Evolutionary conservation across 2,797 vertebrate species (phyloP).

Genomic region (Enteromius fasciolatus): DNA sequence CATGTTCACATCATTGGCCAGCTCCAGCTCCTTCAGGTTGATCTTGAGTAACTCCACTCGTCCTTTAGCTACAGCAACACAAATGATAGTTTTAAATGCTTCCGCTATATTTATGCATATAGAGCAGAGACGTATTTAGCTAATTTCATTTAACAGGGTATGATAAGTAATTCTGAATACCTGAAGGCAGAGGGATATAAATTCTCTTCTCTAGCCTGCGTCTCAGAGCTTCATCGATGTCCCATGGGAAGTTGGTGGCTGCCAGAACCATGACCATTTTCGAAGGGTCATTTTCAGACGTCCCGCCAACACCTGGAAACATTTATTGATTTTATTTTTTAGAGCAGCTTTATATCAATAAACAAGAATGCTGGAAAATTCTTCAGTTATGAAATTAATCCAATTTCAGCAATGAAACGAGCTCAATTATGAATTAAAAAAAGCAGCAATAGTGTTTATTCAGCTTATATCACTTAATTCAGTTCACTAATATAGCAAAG

Average conservation of each 20-base stretch:
- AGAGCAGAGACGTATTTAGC: neutral
- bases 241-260: conserved; percentile 99
- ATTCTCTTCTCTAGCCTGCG: conserved; percentile 96
- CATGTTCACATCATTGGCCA: conserved; percentile 90
- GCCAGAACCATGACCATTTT: conserved; percentile 99
- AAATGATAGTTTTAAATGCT: neutral
- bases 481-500: neutral
- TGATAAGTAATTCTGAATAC: conserved; percentile 69
- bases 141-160: neutral
- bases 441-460: neutral
- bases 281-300: conserved; percentile 93
- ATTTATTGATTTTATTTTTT: neutral
- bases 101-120: neutral
- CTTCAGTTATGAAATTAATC: too few relatives aligned
- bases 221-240: conserved; percentile 96
- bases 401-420: neutral
- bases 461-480: neutral
- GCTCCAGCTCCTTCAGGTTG: conserved; percentile 91
- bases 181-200: conserved; percentile 96
- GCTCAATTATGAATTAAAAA: neutral
- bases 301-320: conserved; percentile 90
- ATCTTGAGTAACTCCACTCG: conserved; percentile 93
- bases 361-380: neutral
- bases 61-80: conserved; percentile 81
- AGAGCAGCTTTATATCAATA: neutral